Evolutionary conservation across 1,140 invertebrate species (phyloP).

Genomic region (Drosophila mojavensis): DNA sequence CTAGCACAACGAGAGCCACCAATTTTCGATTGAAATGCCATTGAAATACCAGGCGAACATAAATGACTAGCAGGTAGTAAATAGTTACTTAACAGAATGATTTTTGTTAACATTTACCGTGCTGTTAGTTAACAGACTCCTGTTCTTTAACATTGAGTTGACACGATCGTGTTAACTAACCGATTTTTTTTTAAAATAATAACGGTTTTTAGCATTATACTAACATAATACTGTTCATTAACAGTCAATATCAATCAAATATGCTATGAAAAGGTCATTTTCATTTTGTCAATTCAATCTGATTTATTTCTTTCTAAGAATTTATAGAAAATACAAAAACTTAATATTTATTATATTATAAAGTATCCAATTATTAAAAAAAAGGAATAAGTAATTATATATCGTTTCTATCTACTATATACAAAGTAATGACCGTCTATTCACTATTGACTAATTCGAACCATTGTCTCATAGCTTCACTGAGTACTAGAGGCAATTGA

Average conservation of each 20-base stretch:
- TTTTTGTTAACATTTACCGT: not conserved
- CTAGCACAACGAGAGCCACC: too few species aligned
- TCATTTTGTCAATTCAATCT: not conserved
- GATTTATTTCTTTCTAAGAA: not conserved
- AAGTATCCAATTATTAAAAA: too few species aligned
- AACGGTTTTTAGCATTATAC: not conserved
- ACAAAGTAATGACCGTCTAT: constrained; percentile 38
- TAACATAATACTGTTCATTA: not conserved
- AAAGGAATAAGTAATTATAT: too few species aligned
- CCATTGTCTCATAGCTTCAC: constrained; percentile 98
- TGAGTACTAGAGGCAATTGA: constrained; percentile 93
- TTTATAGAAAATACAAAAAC: too few species aligned
- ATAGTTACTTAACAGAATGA: too few species aligned
- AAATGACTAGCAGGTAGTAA: not conserved
- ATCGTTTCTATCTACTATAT: not conserved
- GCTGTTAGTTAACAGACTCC: not conserved
- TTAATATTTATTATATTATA: too few species aligned
- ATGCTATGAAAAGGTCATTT: too few species aligned
- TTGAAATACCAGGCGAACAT: not conserved
- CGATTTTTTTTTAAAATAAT: too few species aligned
- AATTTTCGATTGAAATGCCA: too few species aligned
- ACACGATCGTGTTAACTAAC: not conserved
- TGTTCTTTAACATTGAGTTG: not conserved
- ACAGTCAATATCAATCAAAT: not conserved
- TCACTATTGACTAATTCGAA: constrained; percentile 92